phyloP scores from a whole-genome alignment of 2,797 vertebrate genomes.

The Pseudochirops cupreus region DNA sequence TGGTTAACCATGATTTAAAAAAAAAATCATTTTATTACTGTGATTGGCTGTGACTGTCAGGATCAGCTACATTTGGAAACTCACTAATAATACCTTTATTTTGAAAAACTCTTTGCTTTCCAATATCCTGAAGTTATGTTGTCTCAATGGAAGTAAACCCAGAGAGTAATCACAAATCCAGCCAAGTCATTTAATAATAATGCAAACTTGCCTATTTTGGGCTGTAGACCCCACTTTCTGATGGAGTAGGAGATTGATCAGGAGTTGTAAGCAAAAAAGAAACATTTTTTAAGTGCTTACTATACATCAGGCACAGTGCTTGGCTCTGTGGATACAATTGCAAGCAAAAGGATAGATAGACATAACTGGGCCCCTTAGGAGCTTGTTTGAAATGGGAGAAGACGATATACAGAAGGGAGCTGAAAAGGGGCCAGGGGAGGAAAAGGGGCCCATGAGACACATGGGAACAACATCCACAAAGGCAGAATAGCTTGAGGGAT shows the following conservation, averaged over 20 bases:
- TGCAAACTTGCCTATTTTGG: neutral
- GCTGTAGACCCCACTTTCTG: neutral
- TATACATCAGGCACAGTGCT: neutral
- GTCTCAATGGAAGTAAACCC: neutral
- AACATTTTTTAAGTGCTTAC: neutral
- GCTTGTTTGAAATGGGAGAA: neutral
- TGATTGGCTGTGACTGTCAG: neutral
- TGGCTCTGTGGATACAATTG: neutral
- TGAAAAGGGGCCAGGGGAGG: neutral
- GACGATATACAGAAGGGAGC: neutral
- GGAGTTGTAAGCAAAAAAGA: neutral
- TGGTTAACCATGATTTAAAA: too few species aligned
- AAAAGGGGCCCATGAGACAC: neutral
- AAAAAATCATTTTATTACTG: neutral
- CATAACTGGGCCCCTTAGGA: neutral
- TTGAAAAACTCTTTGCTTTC: neutral
- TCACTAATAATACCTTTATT: neutral
- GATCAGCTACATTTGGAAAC: neutral
- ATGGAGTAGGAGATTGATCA: neutral
- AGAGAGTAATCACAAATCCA: neutral
- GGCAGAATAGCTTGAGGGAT: neutral
- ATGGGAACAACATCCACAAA: neutral
- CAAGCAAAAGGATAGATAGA: neutral
- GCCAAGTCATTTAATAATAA: neutral
- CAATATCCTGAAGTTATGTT: neutral